phyloP scores from a whole-genome alignment of 64 coral and sea anemone species.

The Actinia equina region DNA sequence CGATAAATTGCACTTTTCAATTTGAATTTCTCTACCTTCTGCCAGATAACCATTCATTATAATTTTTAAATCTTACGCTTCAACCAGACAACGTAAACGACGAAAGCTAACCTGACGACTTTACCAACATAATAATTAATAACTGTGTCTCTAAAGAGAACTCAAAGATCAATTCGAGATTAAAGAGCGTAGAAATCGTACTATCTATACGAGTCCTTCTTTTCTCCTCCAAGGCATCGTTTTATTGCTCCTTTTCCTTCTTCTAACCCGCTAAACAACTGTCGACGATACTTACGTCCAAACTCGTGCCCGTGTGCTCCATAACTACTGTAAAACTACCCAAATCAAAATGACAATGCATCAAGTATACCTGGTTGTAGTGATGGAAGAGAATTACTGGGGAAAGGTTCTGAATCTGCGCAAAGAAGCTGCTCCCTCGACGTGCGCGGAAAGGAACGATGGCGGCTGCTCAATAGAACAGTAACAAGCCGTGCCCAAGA shows the following conservation, averaged over 20 bases:
- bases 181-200: background rate
- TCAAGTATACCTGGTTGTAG: slow-evolving; percentile 91
- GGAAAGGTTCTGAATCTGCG: slow-evolving; percentile 97
- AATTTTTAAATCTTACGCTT: slow-evolving; percentile 12
- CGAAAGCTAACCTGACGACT: background rate
- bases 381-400: slow-evolving; percentile 82
- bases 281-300: slow-evolving; percentile 73
- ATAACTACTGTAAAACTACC: slow-evolving; percentile 72
- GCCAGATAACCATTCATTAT: slow-evolving; percentile 7
- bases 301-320: slow-evolving; percentile 44
- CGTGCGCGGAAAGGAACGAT: slow-evolving; percentile 95
- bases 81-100: background rate
- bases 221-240: slow-evolving; percentile 35
- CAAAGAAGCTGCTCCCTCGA: slow-evolving; percentile 96
- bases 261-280: slow-evolving; percentile 37
- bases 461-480: slow-evolving; percentile 99
- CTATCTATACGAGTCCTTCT: background rate
- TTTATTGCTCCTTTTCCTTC: slow-evolving; percentile 31
- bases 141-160: background rate
- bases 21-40: background rate
- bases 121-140: background rate
- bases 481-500: slow-evolving; percentile 56
- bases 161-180: background rate
- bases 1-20: background rate
- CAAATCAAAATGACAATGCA: slow-evolving; percentile 70